Percentiles rank a stretch among this genome's conserved stretches.
Conservation (phyloP, 92 coral and sea anemone genomes). For the Micromussa lordhowensis region DNA sequence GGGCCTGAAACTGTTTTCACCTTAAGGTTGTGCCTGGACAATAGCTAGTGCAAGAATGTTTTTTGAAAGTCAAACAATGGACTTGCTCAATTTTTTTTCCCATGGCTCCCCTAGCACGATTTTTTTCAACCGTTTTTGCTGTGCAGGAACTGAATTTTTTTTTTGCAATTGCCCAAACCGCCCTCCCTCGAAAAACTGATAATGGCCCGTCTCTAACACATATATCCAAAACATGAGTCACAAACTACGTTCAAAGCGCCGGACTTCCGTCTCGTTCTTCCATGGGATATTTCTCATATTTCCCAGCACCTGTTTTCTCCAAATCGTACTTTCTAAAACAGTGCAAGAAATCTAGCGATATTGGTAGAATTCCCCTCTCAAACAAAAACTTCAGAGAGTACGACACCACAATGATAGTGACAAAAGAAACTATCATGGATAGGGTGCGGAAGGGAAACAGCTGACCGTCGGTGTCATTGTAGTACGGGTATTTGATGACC, state of each 20-base stretch:
- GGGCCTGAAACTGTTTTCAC: too few relatives aligned
- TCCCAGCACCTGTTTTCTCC: not conserved
- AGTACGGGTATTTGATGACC: conserved; percentile 83
- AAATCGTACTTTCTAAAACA: conserved; percentile 74
- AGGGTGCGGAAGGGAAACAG: conserved; percentile 92
- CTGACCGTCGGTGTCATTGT: conserved; percentile 76
- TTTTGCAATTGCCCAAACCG: too few relatives aligned
- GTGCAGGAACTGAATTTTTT: too few relatives aligned
- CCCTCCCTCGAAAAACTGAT: too few relatives aligned
- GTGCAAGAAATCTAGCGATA: conserved; percentile 70
- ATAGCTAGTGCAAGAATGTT: too few relatives aligned
- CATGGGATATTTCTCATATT: conserved; percentile 26
- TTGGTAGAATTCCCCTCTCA: conserved; percentile 65
- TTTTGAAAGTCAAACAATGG: too few relatives aligned
- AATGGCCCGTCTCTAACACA: too few relatives aligned
- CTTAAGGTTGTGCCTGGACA: too few relatives aligned
- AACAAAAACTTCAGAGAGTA: conserved; percentile 71
- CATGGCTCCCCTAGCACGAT: too few relatives aligned
- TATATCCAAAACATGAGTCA: not conserved
- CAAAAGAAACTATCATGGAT: conserved; percentile 80
- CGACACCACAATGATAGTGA: conserved; percentile 79
- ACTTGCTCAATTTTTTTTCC: too few relatives aligned
- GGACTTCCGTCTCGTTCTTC: not conserved
- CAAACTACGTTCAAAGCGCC: conserved; percentile 1
- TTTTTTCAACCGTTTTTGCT: too few relatives aligned